A percentile compares a stretch with the other conserved stretches of the same genome.
These are phyloP conservation scores for Dicrurus megarhynchus DNA, from an alignment of 2,113 vertebrate species.

Conservation along the genomic window DNA sequence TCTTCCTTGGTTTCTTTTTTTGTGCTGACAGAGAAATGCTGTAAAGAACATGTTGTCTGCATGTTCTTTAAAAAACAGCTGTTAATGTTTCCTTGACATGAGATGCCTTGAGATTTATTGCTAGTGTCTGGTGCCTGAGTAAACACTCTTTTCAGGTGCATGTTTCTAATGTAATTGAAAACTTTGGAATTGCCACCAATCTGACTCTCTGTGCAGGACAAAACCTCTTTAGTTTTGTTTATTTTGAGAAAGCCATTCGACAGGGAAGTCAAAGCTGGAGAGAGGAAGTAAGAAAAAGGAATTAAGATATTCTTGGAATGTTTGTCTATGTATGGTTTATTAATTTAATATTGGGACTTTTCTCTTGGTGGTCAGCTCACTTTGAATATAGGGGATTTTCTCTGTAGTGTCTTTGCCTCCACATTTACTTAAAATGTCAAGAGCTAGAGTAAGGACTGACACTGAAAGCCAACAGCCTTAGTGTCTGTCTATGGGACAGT, in stretches of 20 bases:
- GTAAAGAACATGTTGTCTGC: background rate
- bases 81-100: background rate
- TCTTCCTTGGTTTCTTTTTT: background rate
- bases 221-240: background rate
- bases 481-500: background rate
- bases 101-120: background rate
- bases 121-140: background rate
- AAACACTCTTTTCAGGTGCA: background rate
- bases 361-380: background rate
- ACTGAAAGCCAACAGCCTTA: background rate
- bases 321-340: background rate
- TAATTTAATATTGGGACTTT: background rate
- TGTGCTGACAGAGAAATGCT: background rate
- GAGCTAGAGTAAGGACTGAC: background rate
- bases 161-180: background rate
- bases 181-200: background rate
- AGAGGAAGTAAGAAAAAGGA: background rate
- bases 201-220: background rate
- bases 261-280: background rate
- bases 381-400: background rate
- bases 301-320: background rate
- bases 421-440: background rate
- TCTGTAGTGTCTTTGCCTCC: background rate
- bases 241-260: background rate
- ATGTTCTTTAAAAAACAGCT: background rate